Percentiles rank a stretch among this genome's conserved stretches.
phyloP scores from a whole-genome alignment of 92 coral and sea anemone genomes.

The Epizoanthus scotinus region DNA sequence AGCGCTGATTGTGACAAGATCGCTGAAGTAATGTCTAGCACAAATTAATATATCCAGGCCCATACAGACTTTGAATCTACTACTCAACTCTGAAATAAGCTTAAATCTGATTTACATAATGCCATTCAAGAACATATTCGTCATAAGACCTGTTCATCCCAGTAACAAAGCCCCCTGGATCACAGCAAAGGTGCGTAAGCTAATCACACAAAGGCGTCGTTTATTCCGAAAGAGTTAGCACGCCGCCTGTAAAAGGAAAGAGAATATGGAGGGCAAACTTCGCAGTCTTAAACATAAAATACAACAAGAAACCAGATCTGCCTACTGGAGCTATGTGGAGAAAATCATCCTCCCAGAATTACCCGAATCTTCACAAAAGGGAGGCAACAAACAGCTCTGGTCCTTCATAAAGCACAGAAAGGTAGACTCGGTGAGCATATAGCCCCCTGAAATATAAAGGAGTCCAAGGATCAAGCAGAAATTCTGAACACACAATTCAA shows the following conservation, averaged over 20 bases:
- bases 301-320: conserved; percentile 29
- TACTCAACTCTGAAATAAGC: conserved; percentile 25
- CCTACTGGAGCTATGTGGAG: conserved; percentile 28
- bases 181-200: conserved; percentile 42
- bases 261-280: conserved; percentile 34
- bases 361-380: conserved; percentile 9
- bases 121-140: conserved; percentile 42
- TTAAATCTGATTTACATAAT: conserved; percentile 35
- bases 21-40: conserved; percentile 30
- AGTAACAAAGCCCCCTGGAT: conserved; percentile 49
- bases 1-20: conserved; percentile 29
- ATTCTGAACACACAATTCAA: conserved; percentile 41
- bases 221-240: conserved; percentile 22
- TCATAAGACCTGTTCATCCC: conserved; percentile 42
- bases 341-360: conserved; percentile 1
- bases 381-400: conserved; percentile 32
- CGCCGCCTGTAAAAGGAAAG: conserved; percentile 12
- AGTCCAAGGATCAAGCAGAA: conserved; percentile 41
- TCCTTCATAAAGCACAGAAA: conserved; percentile 39
- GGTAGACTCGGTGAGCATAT: conserved; percentile 36
- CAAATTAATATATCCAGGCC: conserved; percentile 32
- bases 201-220: conserved; percentile 25
- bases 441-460: conserved; percentile 29
- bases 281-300: conserved; percentile 33
- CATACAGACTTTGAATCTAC: conserved; percentile 32